A percentile compares a stretch with the other conserved stretches of the same genome.
phyloP scores from a whole-genome alignment of 35 echinoderm and acorn worm species.

The Chiridota heheva region DNA sequence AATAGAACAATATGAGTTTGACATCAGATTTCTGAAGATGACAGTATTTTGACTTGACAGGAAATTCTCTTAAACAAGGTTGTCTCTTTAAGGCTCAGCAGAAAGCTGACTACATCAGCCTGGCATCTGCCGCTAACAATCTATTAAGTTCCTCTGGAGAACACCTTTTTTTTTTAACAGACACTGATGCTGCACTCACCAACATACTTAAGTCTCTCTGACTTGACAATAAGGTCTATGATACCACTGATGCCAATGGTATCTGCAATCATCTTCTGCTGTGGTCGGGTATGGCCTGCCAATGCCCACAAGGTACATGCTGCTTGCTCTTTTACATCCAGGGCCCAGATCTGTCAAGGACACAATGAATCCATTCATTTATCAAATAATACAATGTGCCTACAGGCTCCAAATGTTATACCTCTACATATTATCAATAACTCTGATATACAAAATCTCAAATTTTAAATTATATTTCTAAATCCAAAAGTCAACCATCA shows the following conservation, averaged over 20 bases:
- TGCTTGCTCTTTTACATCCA: slow-evolving; percentile 96
- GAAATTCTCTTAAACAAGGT: too few species aligned
- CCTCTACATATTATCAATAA: too few species aligned
- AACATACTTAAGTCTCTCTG: slow-evolving; percentile 87
- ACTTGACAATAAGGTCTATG: slow-evolving; percentile 93
- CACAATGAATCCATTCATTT: not conserved
- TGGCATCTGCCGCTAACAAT: not conserved
- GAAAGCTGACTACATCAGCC: not conserved
- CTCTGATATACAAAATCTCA: too few species aligned
- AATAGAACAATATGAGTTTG: too few species aligned
- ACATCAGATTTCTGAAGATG: too few species aligned
- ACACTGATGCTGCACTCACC: slow-evolving; percentile 41
- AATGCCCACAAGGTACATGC: slow-evolving; percentile 92
- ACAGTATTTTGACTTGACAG: too few species aligned
- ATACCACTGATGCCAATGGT: slow-evolving; percentile 86
- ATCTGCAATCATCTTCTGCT: slow-evolving; percentile 97
- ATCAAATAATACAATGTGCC: too few species aligned
- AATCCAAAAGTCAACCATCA: too few species aligned
- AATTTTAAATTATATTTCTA: too few species aligned
- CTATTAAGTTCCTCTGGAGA: not conserved
- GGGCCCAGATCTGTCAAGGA: slow-evolving; percentile 66
- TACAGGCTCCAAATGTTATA: too few species aligned
- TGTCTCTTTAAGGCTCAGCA: too few species aligned
- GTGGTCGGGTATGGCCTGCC: slow-evolving; percentile 83
- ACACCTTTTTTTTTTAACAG: not conserved